Evolutionary conservation across 1,140 invertebrate species (phyloP).

Genomic region (Eufriesea mexicana): DNA sequence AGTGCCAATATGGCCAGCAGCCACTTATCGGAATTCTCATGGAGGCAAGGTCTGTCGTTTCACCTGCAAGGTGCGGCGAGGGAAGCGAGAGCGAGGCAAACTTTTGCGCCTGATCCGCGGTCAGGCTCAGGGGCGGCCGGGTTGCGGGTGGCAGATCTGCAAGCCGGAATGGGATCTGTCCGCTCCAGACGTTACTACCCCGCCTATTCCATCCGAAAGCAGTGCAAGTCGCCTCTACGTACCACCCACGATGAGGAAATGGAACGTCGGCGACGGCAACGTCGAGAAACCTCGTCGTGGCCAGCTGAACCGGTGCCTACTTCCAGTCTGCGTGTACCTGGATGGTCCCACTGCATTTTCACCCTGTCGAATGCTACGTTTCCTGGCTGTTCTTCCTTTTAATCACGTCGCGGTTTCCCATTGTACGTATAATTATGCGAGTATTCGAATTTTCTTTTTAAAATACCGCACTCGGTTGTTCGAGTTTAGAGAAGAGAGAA

Average conservation of each 20-base stretch:
- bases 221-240: slow-evolving; percentile 62
- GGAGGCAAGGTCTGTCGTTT: slow-evolving; percentile 68
- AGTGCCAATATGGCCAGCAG: slow-evolving; percentile 50
- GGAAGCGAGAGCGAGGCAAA: slow-evolving; percentile 63
- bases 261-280: slow-evolving; percentile 49
- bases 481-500: too few species aligned
- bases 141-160: slow-evolving; percentile 79
- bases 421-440: too few species aligned
- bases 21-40: slow-evolving; percentile 67
- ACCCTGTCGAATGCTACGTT: slow-evolving; percentile 16
- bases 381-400: too few species aligned
- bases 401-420: too few species aligned
- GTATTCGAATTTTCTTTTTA: too few species aligned
- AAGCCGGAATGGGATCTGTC: slow-evolving; percentile 82
- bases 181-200: slow-evolving; percentile 78
- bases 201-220: slow-evolving; percentile 70
- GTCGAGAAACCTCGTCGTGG: slow-evolving; percentile 57
- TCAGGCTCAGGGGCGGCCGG: slow-evolving; percentile 68
- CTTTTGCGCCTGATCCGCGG: slow-evolving; percentile 69
- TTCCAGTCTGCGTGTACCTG: slow-evolving; percentile 14
- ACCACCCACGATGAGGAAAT: slow-evolving; percentile 66
- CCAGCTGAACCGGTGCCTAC: slow-evolving; percentile 42
- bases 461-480: too few species aligned
- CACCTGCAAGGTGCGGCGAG: slow-evolving; percentile 75
- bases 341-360: slow-evolving; percentile 24